Percentiles rank a stretch among this genome's conserved stretches.
Conservation (phyloP, 2,113 vertebrate genomes). For the Anguilla japonica region DNA sequence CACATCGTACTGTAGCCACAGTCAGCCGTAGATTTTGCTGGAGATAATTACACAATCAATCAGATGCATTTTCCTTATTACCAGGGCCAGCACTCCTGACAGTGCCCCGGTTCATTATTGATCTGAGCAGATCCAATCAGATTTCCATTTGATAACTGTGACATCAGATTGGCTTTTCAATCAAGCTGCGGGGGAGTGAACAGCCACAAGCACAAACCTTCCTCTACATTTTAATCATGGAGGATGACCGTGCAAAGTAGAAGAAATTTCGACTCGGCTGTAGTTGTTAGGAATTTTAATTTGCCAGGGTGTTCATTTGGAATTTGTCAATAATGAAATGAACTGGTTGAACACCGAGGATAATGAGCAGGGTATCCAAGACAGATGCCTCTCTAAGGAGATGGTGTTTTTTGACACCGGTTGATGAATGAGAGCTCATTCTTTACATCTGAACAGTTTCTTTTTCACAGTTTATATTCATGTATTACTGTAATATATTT, state of each 20-base stretch:
- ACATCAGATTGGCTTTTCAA: not conserved
- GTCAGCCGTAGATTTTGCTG: not conserved
- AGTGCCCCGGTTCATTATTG: not conserved
- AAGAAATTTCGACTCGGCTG: not conserved
- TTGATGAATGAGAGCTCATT: too few relatives aligned
- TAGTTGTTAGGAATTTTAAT: not conserved
- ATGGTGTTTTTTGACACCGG: too few relatives aligned
- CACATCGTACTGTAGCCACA: not conserved
- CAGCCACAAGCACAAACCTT: not conserved
- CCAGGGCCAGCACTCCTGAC: not conserved
- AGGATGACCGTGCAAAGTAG: not conserved
- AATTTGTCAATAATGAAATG: not conserved
- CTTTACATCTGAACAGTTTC: too few relatives aligned
- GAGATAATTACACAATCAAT: not conserved
- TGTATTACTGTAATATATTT: too few relatives aligned
- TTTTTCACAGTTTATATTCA: too few relatives aligned
- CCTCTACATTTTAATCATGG: not conserved
- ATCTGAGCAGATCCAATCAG: not conserved
- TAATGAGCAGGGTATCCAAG: too few relatives aligned
- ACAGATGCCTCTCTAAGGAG: too few relatives aligned
- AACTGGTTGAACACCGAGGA: not conserved
- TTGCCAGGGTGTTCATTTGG: not conserved
- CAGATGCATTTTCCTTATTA: not conserved
- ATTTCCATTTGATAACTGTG: not conserved
- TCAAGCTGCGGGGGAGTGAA: not conserved